Percentiles rank a stretch among this genome's conserved stretches.
These are phyloP conservation scores for Copidosoma floridanum DNA, from an alignment of 1,140 invertebrate species.

Conservation along the genomic window DNA sequence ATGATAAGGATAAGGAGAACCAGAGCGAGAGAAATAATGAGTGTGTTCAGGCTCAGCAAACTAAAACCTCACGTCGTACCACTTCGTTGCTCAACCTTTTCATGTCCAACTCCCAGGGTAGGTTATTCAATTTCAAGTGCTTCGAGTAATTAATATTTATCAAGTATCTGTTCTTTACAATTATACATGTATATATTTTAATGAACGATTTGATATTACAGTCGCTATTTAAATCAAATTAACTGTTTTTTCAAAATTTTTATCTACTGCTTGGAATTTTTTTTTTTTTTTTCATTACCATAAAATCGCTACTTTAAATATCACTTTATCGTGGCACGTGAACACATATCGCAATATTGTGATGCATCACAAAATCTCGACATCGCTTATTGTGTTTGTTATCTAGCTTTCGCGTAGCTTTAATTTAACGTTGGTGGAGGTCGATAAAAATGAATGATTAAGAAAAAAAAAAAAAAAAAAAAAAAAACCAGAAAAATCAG, in stretches of 20 bases:
- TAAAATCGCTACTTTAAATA: neutral
- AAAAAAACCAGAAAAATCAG: too few species aligned
- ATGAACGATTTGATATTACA: neutral
- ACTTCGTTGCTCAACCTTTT: slow-evolving; percentile 92
- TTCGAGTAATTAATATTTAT: neutral
- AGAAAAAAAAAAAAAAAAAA: too few species aligned
- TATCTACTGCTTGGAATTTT: neutral
- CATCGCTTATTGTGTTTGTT: slow-evolving; percentile 42
- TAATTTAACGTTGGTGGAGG: slow-evolving; percentile 43
- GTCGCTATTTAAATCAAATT: neutral
- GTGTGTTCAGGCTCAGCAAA: slow-evolving; percentile 53
- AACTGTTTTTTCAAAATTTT: neutral
- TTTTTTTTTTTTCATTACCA: neutral
- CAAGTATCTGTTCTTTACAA: neutral
- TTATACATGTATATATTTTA: neutral
- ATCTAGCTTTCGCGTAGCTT: slow-evolving; percentile 39
- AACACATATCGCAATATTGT: slow-evolving; percentile 13
- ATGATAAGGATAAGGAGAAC: slow-evolving; percentile 55
- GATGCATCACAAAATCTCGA: neutral
- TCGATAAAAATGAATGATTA: slow-evolving; percentile 15
- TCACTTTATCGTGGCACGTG: neutral
- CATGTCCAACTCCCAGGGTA: slow-evolving; percentile 91
- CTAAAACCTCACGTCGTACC: slow-evolving; percentile 85
- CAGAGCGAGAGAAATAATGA: slow-evolving; percentile 30
- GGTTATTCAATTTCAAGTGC: slow-evolving; percentile 34